Evolutionary conservation across 2,888 invertebrate species (phyloP), one percentile per base, ranked within the genome.

Genomic region (Drosophila percnosoma): DNA sequence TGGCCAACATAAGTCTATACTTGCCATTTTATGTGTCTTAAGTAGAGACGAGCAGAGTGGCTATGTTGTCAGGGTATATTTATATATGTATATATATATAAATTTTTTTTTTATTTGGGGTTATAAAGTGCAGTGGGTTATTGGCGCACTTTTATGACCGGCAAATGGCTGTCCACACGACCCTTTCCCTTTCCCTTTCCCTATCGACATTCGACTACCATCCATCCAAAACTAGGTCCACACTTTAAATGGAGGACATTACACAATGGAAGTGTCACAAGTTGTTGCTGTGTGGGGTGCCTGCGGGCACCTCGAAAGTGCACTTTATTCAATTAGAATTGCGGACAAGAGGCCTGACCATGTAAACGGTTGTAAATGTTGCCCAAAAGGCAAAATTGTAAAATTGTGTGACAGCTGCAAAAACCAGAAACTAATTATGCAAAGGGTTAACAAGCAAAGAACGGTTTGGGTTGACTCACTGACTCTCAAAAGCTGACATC

Each of bases 261-360:
- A 59, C 75, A 83, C 87, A 88, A 81, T 78, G 75, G 80, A 88
- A 88, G 80, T 85, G 85, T 85, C 78, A 85, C 87, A 86, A 85
- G 80, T 78, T 86, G 87, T 57, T 73, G 78, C 58, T 61, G 67
- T 48, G 62, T 52, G 27, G 48, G 38, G 21, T 42, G 73, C 68
- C 73, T 66, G 67, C 59, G 57, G 81, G 73, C 69, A 66, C 71
- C 60, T 68, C 73, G 31, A 80, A 81, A 85, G 85, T 88, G 85
- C 89, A 85, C 89, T 85, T 85, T 83, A 85, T 85, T 88, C 85
- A 85, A 85, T 85, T 85, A 85, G 83, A 85, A 79, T 73, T 77
- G 69, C 65, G 75, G 64, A 78, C 68, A 65, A 49, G 21, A 38
- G 34, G 42, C 33, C 36, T 13, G 55, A 31, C 15, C 67, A 74